phyloP scores from a whole-genome alignment of 2,888 invertebrate species.

The Eutolmus rufibarbis region DNA sequence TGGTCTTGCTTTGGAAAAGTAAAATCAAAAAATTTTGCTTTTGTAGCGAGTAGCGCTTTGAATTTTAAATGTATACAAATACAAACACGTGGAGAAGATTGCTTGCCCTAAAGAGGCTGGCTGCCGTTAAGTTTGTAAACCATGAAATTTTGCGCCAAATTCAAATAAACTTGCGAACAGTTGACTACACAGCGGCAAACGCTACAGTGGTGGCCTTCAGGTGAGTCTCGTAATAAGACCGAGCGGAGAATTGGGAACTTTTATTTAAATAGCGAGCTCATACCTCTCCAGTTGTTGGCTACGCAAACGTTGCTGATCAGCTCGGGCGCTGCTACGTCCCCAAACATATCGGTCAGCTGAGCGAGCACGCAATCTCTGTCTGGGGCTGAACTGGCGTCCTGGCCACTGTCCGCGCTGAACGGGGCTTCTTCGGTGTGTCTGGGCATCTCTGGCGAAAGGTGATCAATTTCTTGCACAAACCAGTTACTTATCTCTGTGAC shows the following conservation, averaged over 20 bases:
- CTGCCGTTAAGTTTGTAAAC: background rate
- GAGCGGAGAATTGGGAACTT: background rate
- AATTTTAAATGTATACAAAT: no score
- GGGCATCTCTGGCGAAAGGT: background rate
- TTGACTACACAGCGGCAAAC: background rate
- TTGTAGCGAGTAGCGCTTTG: no score
- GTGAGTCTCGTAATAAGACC: background rate
- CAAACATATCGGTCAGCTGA: constrained; percentile 48
- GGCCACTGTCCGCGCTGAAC: background rate
- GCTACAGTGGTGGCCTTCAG: background rate
- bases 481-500: background rate
- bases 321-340: constrained; percentile 43
- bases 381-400: background rate
- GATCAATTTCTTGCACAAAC: background rate
- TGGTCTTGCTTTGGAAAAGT: no score
- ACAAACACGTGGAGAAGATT: no score
- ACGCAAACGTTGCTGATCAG: constrained; percentile 39
- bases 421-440: background rate
- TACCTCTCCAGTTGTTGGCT: constrained; percentile 45
- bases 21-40: no score
- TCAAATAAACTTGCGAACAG: background rate
- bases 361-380: constrained; percentile 41
- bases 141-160: background rate
- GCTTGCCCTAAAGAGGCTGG: background rate
- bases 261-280: background rate